Conservation (phyloP, 2,888 invertebrate species). For the Plebejus anna region DNA sequence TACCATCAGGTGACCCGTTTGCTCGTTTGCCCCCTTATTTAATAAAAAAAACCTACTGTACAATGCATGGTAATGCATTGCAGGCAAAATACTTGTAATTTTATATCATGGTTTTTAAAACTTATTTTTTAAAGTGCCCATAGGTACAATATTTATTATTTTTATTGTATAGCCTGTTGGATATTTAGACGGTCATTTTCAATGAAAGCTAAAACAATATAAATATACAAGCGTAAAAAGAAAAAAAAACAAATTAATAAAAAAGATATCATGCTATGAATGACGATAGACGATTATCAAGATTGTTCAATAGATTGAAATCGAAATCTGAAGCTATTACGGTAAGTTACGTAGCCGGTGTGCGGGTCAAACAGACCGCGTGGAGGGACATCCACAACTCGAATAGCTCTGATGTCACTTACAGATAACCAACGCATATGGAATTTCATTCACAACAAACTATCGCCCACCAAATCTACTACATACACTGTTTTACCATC, state of each 20-base stretch:
- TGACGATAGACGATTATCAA: not conserved
- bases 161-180: too few species aligned
- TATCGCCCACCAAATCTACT: conserved; percentile 13
- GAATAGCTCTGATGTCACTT: conserved; percentile 12
- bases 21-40: too few species aligned
- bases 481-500: not conserved
- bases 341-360: conserved; percentile 17
- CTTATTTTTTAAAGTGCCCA: too few species aligned
- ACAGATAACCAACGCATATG: conserved; percentile 18
- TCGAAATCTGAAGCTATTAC: conserved; percentile 3
- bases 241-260: not conserved
- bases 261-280: not conserved
- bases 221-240: not conserved
- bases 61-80: too few species aligned
- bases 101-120: too few species aligned
- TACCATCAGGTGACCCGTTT: too few species aligned
- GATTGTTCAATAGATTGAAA: conserved; percentile 1
- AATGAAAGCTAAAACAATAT: too few species aligned
- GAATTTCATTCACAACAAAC: conserved; percentile 25
- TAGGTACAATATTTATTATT: too few species aligned
- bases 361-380: conserved; percentile 5
- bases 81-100: too few species aligned
- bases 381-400: not conserved
- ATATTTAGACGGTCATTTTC: too few species aligned
- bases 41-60: too few species aligned